Conservation (phyloP, 2,888 invertebrate genomes). For the Timema cristinae region DNA sequence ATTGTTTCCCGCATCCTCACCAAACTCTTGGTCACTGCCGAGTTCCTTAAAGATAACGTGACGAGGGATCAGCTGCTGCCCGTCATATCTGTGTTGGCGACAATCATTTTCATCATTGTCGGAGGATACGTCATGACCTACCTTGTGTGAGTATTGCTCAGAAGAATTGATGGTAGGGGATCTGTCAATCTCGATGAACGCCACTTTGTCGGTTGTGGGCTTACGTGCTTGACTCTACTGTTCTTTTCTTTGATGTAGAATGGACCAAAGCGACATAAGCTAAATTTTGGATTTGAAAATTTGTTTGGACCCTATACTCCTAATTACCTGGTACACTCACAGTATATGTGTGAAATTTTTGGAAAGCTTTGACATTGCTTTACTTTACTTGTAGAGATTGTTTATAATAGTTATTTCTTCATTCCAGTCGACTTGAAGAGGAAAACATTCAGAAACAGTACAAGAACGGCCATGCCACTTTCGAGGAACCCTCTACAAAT, state of each 20-base stretch:
- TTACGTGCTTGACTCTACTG: too few species aligned
- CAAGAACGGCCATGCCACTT: constrained; percentile 18
- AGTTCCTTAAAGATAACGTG: constrained; percentile 67
- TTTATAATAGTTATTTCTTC: constrained; percentile 16
- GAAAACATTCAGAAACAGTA: constrained; percentile 42
- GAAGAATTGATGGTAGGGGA: too few species aligned
- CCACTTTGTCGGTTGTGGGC: too few species aligned
- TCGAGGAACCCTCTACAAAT: not conserved
- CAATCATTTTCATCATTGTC: constrained; percentile 70
- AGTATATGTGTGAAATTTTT: not conserved
- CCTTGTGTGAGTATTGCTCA: constrained; percentile 56
- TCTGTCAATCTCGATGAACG: too few species aligned
- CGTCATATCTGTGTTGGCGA: constrained; percentile 71
- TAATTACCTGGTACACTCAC: too few species aligned
- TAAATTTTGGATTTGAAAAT: too few species aligned
- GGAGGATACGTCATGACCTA: constrained; percentile 85
- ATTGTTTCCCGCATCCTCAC: constrained; percentile 65
- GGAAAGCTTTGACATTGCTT: constrained; percentile 12
- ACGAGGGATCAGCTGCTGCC: constrained; percentile 75
- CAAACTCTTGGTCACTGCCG: constrained; percentile 61
- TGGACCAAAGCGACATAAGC: too few species aligned
- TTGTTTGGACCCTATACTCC: too few species aligned
- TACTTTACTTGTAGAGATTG: not conserved
- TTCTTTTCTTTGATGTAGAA: too few species aligned
- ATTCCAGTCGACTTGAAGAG: constrained; percentile 55